Conservation (phyloP, 2,113 vertebrate species). For the Neodontobutis hainanensis region DNA sequence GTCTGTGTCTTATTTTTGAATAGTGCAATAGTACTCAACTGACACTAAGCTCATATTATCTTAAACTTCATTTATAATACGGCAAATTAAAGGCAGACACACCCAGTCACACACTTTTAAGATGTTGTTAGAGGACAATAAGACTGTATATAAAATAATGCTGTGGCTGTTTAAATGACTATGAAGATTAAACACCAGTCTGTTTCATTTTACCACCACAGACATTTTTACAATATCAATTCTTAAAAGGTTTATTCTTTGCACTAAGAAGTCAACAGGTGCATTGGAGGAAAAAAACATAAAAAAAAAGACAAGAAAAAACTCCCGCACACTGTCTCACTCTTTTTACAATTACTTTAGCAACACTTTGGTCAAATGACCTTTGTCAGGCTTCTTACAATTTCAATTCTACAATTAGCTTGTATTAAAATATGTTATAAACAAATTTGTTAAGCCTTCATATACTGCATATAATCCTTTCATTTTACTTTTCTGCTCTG, state of each 20-base stretch:
- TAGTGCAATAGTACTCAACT: conserved; percentile 49
- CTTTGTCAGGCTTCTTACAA: no score
- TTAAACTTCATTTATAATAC: conserved; percentile 59
- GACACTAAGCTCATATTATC: conserved; percentile 53
- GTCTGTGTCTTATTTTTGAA: conserved; percentile 46
- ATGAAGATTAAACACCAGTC: conserved; percentile 19
- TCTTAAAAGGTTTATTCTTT: neutral
- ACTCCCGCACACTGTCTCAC: no score
- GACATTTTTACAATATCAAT: neutral
- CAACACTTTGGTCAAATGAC: no score
- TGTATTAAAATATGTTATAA: conserved; percentile 1
- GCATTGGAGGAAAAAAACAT: no score
- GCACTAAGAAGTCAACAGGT: no score
- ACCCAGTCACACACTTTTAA: conserved; percentile 37
- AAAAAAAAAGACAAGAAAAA: no score
- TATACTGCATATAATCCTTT: conserved; percentile 27
- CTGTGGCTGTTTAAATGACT: conserved; percentile 8
- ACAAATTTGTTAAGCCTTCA: conserved; percentile 4
- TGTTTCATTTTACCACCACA: conserved; percentile 25
- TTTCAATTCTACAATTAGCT: neutral
- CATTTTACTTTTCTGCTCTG: conserved; percentile 20
- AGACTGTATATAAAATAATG: neutral
- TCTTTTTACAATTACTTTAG: no score
- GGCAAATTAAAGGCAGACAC: conserved; percentile 29
- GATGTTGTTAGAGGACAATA: conserved; percentile 14